A percentile compares a stretch with the other conserved stretches of the same genome.
phyloP scores from a whole-genome alignment of 30 jellyfish, hydroid and myxozoan genomes.

The Aurelia sp. region DNA sequence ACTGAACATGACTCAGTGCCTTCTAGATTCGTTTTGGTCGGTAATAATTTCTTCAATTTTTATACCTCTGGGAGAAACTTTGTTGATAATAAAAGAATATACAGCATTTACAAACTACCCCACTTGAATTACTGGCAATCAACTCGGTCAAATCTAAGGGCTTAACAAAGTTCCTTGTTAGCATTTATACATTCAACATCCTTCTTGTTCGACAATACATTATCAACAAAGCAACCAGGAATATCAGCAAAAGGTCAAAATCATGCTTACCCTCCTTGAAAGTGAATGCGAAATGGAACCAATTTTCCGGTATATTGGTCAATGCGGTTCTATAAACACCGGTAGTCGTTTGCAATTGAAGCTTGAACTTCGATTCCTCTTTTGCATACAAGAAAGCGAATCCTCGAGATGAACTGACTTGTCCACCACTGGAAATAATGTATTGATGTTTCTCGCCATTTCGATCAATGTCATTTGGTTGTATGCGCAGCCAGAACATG shows the following conservation, averaged over 20 bases:
- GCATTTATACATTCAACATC: too few species aligned
- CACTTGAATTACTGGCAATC: too few species aligned
- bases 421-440: conserved; percentile 97
- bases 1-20: too few species aligned
- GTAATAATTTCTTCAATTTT: too few species aligned
- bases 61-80: too few species aligned
- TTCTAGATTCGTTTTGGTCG: too few species aligned
- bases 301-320: conserved; percentile 68
- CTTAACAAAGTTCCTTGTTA: too few species aligned
- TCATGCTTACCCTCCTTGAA: conserved; percentile 68
- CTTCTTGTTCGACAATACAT: too few species aligned
- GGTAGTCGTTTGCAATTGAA: conserved; percentile 80
- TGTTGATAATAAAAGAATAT: too few species aligned
- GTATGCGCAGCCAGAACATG: conserved; percentile 83
- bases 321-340: conserved; percentile 89
- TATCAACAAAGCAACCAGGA: not conserved
- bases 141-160: too few species aligned
- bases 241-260: not conserved
- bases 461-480: conserved; percentile 51
- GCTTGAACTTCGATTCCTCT: conserved; percentile 85
- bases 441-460: conserved; percentile 79
- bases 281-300: conserved; percentile 90
- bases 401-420: conserved; percentile 93
- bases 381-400: conserved; percentile 87
- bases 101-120: too few species aligned